phyloP scores from a whole-genome alignment of 2,888 invertebrate genomes.

The Tetropium fuscum region DNA sequence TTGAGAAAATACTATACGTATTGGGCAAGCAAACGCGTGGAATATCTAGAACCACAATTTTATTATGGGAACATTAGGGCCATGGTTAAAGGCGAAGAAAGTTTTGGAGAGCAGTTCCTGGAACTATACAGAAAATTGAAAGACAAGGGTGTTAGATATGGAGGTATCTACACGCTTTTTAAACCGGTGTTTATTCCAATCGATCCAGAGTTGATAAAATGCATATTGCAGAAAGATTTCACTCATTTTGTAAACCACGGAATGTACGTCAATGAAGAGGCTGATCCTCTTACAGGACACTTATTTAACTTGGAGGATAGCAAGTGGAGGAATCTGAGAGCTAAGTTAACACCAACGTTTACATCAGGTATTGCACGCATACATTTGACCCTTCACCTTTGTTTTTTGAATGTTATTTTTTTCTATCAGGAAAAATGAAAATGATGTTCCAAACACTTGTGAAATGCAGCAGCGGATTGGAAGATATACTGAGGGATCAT shows the following conservation, averaged over 20 bases:
- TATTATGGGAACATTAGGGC: conserved; percentile 28
- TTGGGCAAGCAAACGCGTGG: conserved; percentile 27
- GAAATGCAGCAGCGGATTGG: conserved; percentile 60
- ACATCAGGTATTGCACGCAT: conserved; percentile 55
- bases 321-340: conserved; percentile 62
- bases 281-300: conserved; percentile 53
- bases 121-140: conserved; percentile 19
- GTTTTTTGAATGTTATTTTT: not conserved
- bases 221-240: conserved; percentile 71
- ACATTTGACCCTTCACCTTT: not conserved
- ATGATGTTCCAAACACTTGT: conserved; percentile 73
- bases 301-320: conserved; percentile 51
- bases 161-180: conserved; percentile 60
- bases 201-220: conserved; percentile 49
- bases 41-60: conserved; percentile 13
- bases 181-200: conserved; percentile 41
- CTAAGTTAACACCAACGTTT: conserved; percentile 62
- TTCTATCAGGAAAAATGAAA: conserved; percentile 72
- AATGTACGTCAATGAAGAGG: conserved; percentile 43
- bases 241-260: conserved; percentile 22
- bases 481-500: conserved; percentile 35
- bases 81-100: not conserved
- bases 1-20: no score
- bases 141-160: conserved; percentile 35
- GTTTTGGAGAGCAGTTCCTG: conserved; percentile 22